Percentiles rank a stretch among this genome's conserved stretches.
Conservation (phyloP, 2,797 vertebrate species). For the Sylvia borin region DNA sequence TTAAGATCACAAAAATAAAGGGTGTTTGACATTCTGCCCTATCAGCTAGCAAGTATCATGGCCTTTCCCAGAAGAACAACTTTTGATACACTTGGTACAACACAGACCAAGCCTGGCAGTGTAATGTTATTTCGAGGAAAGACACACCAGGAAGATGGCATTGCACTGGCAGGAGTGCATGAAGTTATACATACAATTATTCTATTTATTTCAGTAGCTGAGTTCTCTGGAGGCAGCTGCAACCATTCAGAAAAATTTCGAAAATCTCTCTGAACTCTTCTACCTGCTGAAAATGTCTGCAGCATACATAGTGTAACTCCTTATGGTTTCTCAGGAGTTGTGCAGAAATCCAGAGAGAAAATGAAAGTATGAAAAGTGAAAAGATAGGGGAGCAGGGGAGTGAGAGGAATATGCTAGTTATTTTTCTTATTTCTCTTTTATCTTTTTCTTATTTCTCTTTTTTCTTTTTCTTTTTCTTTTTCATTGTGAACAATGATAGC, state of each 20-base stretch:
- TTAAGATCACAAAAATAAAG: no score
- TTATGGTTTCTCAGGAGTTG: neutral
- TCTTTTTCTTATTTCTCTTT: neutral
- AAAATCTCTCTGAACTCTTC: neutral
- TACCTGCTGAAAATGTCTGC: neutral
- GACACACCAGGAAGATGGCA: neutral
- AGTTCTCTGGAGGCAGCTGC: neutral
- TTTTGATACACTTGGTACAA: fast-evolving
- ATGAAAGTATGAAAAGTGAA: neutral
- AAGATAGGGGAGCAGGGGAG: fast-evolving
- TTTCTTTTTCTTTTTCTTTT: neutral
- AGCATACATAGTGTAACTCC: neutral
- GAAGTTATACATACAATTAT: neutral
- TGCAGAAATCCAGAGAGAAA: neutral
- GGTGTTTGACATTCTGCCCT: neutral
- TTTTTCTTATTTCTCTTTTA: no score
- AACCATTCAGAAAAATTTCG: neutral
- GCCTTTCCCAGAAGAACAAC: neutral
- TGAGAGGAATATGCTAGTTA: neutral
- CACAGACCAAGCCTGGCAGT: neutral
- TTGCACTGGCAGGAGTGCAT: neutral
- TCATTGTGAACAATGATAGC: slow-evolving; percentile 72
- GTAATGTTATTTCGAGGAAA: neutral
- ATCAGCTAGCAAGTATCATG: neutral
- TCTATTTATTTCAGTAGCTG: neutral